phyloP scores from a whole-genome alignment of 1,140 invertebrate genomes.

The Cotesia glomerata region DNA sequence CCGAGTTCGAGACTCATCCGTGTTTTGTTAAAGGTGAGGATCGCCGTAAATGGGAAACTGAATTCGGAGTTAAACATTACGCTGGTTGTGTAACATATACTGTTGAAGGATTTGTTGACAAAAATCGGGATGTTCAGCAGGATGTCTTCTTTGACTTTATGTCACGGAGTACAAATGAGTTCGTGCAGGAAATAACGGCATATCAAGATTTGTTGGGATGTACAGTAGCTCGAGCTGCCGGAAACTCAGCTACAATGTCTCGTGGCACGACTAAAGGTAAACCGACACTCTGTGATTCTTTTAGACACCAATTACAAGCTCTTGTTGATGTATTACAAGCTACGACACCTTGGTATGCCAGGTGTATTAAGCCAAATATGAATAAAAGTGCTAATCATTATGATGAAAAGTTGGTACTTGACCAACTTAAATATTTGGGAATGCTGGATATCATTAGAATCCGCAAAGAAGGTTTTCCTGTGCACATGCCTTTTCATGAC shows the following conservation, averaged over 20 bases:
- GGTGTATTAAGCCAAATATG: constrained; percentile 94
- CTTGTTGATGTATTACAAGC: constrained; percentile 90
- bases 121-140: constrained; percentile 94
- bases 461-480: constrained; percentile 89
- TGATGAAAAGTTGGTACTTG: constrained; percentile 82
- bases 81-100: constrained; percentile 93
- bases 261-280: constrained; percentile 89
- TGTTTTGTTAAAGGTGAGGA: constrained; percentile 89
- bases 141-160: constrained; percentile 95
- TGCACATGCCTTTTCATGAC: constrained; percentile 80
- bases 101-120: constrained; percentile 94
- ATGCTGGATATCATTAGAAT: constrained; percentile 97
- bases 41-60: constrained; percentile 86
- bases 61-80: constrained; percentile 93
- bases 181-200: constrained; percentile 86
- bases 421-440: constrained; percentile 91
- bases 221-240: constrained; percentile 50
- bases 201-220: constrained; percentile 71
- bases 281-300: constrained; percentile 92
- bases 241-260: constrained; percentile 72
- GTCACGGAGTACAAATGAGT: constrained; percentile 83
- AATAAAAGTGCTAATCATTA: constrained; percentile 86
- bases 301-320: constrained; percentile 88
- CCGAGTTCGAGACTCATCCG: constrained; percentile 85
- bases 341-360: constrained; percentile 94